These are phyloP conservation scores for Chelon labrosus DNA, from an alignment of 2,797 vertebrate genomes.

Conservation along the genomic window DNA sequence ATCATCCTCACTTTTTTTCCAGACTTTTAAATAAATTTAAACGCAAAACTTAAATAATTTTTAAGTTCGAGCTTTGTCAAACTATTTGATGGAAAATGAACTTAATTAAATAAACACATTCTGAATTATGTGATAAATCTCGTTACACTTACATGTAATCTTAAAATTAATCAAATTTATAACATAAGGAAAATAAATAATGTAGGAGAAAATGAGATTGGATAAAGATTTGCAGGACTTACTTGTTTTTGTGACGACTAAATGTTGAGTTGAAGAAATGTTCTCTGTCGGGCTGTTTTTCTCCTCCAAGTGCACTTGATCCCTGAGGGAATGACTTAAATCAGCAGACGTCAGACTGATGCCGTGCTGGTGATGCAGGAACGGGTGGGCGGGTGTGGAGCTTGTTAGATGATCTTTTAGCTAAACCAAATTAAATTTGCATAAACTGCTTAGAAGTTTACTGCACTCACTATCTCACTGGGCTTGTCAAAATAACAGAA, in stretches of 20 bases:
- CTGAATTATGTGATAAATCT: not conserved
- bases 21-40: not conserved
- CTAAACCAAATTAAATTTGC: too few relatives aligned
- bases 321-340: not conserved
- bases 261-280: not conserved
- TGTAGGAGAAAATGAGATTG: not conserved
- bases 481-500: too few relatives aligned
- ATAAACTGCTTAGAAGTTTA: too few relatives aligned
- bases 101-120: not conserved
- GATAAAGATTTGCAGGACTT: constrained; percentile 7
- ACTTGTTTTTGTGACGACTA: constrained; percentile 28
- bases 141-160: too few relatives aligned
- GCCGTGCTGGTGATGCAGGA: not conserved
- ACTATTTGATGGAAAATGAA: not conserved
- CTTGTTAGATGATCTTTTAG: not conserved
- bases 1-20: not conserved
- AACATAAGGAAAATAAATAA: not conserved
- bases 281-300: not conserved
- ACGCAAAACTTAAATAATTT: not conserved
- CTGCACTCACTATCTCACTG: too few relatives aligned
- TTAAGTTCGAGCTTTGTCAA: not conserved
- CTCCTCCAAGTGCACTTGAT: not conserved
- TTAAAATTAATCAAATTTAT: too few relatives aligned
- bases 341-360: not conserved
- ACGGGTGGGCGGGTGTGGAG: too few relatives aligned